phyloP scores from a whole-genome alignment of 1,140 invertebrate genomes.

The Campoletis sonorensis region DNA sequence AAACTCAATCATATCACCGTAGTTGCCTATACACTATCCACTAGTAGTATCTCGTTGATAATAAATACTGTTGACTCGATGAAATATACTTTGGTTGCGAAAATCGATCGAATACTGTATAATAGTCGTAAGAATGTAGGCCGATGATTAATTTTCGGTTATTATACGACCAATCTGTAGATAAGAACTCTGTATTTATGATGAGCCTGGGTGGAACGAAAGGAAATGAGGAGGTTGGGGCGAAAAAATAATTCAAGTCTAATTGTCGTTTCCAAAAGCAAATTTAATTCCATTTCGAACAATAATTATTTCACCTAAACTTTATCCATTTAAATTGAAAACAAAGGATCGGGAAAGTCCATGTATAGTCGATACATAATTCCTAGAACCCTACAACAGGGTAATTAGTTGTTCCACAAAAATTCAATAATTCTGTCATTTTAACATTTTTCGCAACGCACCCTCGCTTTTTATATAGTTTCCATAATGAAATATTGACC shows the following conservation, averaged over 20 bases:
- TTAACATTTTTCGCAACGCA: too few species aligned
- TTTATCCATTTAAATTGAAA: not conserved
- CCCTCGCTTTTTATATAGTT: too few species aligned
- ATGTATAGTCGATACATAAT: too few species aligned
- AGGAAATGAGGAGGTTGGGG: not conserved
- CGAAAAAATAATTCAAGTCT: not conserved
- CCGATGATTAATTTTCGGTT: slow-evolving; percentile 13
- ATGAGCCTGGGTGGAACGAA: not conserved
- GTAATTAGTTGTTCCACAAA: too few species aligned
- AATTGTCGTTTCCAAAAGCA: not conserved
- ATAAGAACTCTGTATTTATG: slow-evolving; percentile 31
- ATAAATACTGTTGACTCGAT: slow-evolving; percentile 50
- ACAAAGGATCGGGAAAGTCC: too few species aligned
- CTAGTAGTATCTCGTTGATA: slow-evolving; percentile 60
- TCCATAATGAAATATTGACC: too few species aligned
- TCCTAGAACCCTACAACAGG: too few species aligned
- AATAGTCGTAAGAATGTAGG: slow-evolving; percentile 30
- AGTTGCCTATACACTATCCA: slow-evolving; percentile 65
- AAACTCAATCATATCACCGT: slow-evolving; percentile 68
- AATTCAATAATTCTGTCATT: too few species aligned
- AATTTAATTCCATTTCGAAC: slow-evolving; percentile 6
- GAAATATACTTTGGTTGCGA: slow-evolving; percentile 25
- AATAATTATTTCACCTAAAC: not conserved
- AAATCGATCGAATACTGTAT: slow-evolving; percentile 30
- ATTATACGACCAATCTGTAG: slow-evolving; percentile 21